Base-by-base conservation (phyloP, 37 sponge, comb jelly and placozoan species). In the Amphimedon queenslandica region DNA sequence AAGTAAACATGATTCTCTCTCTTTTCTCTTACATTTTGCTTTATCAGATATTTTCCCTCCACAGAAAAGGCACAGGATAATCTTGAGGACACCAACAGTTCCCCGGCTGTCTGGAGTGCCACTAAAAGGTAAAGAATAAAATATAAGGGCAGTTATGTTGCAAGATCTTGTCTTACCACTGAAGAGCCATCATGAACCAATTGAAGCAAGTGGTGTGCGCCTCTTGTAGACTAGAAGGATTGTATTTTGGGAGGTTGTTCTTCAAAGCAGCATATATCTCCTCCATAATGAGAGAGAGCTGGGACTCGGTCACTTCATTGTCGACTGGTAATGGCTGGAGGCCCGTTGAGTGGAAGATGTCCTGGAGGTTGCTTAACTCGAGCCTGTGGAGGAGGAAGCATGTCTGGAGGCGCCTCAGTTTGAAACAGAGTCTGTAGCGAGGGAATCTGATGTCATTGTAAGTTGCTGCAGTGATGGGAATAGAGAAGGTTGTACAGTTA, bases 321-420 rank as follows among this genome's bases (percentile, higher is more conserved):
- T 33, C 4, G 16, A 37, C 57, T 4, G 30, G 39, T 5, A 76
- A 39, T 21, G 47, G 20, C 71, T 76, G 63, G 31, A 83, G 40
- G 2, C 77, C 77, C 16, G 71, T 63, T 1, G 23, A 20, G n/a
- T 76, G 77, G 29, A 83, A 47, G 2, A 31, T 66, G 2, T 83
- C 84, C 47, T 0, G 4, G 42, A 32, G 55, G 55, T 4, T 70
- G 21, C n/a, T 21, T 41, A 2, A 63, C 23, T 29, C 70, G 57
- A 8, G 67, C 64, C 13, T 8, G 53, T 47, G 53, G 13, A 47
- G 53, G 53, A 47, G 31, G 0, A 77, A 76, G 55, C 31, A 47
- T 38, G 78, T 77, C 57, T 80, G 84, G 38, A 88, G 84, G 55
- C 79, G 68, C 5, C 80, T 68, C 3, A 83, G 51, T 51, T 88